These are phyloP conservation scores for Hirtodrosophila cameraria DNA, from an alignment of 2,888 invertebrate species.

Conservation along the genomic window DNA sequence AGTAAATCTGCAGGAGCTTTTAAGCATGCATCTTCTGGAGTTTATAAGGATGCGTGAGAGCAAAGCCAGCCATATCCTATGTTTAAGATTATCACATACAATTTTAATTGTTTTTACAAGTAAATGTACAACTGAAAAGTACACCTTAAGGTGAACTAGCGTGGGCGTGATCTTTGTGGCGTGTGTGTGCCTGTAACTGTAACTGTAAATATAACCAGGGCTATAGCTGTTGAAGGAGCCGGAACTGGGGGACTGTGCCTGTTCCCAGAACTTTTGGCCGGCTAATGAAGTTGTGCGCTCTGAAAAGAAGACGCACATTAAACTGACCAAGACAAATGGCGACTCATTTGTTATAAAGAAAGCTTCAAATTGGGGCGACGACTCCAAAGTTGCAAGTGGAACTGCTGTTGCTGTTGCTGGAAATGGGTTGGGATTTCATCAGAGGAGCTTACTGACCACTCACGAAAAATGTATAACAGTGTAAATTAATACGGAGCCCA, in stretches of 20 bases:
- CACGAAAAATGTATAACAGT: conserved; percentile 45
- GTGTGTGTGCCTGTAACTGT: conserved; percentile 25
- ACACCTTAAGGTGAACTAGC: too few species aligned
- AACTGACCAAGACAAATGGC: conserved; percentile 68
- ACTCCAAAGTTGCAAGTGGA: conserved; percentile 11
- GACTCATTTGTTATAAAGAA: conserved; percentile 64
- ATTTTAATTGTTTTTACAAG: too few species aligned
- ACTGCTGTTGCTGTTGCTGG: neutral
- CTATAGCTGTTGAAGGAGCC: conserved; percentile 1
- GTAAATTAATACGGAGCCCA: conserved; percentile 46
- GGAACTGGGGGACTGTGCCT: neutral
- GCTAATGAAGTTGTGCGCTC: conserved; percentile 68
- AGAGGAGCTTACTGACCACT: neutral
- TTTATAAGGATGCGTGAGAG: too few species aligned
- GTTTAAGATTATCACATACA: too few species aligned
- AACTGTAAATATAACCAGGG: conserved; percentile 45
- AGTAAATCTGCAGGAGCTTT: too few species aligned
- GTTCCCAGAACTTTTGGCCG: conserved; percentile 40
- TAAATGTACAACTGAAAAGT: conserved; percentile 8
- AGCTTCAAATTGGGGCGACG: conserved; percentile 59
- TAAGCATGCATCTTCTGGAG: too few species aligned
- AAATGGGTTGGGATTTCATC: conserved; percentile 25
- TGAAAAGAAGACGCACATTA: conserved; percentile 68
- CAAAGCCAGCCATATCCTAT: too few species aligned
- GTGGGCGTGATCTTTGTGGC: too few species aligned